Percentiles rank a stretch among this genome's conserved stretches.
Evolutionary conservation across 1,140 invertebrate species (phyloP).

Genomic region (Agraylea sexmaculata): DNA sequence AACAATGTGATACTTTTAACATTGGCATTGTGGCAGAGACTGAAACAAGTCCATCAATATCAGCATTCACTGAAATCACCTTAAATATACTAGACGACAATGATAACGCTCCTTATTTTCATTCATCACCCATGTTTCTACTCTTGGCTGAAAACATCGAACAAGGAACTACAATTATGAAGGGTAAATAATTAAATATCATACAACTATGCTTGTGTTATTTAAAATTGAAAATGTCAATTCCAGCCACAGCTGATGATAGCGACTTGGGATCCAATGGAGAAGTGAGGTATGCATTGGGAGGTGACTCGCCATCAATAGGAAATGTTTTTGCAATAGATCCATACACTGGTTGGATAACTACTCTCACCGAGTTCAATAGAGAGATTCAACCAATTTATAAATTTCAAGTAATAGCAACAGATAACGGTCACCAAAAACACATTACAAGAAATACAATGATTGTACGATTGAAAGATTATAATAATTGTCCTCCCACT

Average conservation of each 20-base stretch:
- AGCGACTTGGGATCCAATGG: conserved; percentile 52
- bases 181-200: conserved; percentile 31
- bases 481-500: conserved; percentile 69
- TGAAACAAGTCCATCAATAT: conserved; percentile 55
- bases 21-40: conserved; percentile 66
- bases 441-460: conserved; percentile 56
- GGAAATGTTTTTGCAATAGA: conserved; percentile 71
- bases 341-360: conserved; percentile 68
- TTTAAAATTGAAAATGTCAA: neutral
- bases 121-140: conserved; percentile 59
- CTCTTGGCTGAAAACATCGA: conserved; percentile 64
- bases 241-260: conserved; percentile 16
- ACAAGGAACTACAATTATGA: conserved; percentile 57
- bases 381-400: conserved; percentile 62
- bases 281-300: conserved; percentile 63
- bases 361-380: conserved; percentile 56
- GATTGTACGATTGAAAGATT: conserved; percentile 58
- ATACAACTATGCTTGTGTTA: neutral
- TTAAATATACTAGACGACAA: conserved; percentile 77
- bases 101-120: conserved; percentile 72
- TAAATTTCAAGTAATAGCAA: conserved; percentile 61
- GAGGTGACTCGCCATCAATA: conserved; percentile 42
- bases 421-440: conserved; percentile 69
- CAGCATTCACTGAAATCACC: conserved; percentile 56
- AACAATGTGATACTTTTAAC: conserved; percentile 51